Conservation (phyloP, 2,113 vertebrate species). For the Periophthalmodon schlosseri region DNA sequence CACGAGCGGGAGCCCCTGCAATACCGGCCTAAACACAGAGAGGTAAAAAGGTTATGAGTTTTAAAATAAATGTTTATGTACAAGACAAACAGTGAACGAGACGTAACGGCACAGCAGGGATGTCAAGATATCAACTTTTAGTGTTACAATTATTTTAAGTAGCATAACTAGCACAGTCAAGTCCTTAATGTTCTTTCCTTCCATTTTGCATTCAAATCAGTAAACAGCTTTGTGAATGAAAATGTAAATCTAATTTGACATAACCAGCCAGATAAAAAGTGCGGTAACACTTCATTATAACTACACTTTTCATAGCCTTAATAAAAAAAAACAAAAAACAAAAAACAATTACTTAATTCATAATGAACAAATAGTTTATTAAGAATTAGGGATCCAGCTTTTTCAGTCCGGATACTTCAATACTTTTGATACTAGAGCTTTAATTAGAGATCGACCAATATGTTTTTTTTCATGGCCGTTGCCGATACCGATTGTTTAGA, state of each 20-base stretch:
- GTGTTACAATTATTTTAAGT: background rate
- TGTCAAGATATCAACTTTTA: background rate
- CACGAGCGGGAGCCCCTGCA: slow-evolving; percentile 97
- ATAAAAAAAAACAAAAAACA: too few relatives aligned
- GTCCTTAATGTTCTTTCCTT: background rate
- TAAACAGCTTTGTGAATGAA: background rate
- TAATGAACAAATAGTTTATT: too few relatives aligned
- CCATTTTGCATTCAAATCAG: background rate
- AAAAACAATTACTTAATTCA: too few relatives aligned
- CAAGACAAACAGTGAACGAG: slow-evolving; percentile 44
- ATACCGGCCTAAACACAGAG: slow-evolving; percentile 87
- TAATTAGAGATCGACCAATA: too few relatives aligned
- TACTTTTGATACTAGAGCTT: too few relatives aligned
- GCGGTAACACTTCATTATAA: too few relatives aligned
- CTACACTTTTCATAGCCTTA: too few relatives aligned
- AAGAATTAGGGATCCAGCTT: too few relatives aligned
- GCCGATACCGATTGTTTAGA: too few relatives aligned
- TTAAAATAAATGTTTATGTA: slow-evolving; percentile 28
- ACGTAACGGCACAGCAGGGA: slow-evolving; percentile 20
- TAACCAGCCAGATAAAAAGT: background rate
- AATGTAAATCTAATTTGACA: background rate
- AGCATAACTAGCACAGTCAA: background rate
- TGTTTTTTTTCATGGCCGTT: too few relatives aligned
- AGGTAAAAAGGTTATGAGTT: slow-evolving; percentile 54
- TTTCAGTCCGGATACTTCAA: too few relatives aligned